phyloP scores from a whole-genome alignment of 2,797 vertebrate genomes.

The Huso huso region DNA sequence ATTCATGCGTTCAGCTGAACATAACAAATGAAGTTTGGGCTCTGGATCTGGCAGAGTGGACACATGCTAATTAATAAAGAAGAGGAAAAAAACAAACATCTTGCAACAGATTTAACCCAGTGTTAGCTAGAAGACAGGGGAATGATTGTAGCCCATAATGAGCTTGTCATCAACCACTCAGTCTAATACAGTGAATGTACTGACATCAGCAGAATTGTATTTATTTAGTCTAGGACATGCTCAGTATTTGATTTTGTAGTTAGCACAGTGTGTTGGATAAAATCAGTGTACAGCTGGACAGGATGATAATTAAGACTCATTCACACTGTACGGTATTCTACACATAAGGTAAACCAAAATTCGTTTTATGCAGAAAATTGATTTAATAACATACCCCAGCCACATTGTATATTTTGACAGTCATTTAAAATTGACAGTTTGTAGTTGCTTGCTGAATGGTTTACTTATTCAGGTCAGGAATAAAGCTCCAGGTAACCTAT shows the following conservation, averaged over 20 bases:
- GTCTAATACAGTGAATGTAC: background rate
- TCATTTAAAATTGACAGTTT: too few relatives aligned
- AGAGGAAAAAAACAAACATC: conserved; percentile 53
- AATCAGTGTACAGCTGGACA: background rate
- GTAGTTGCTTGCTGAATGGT: too few relatives aligned
- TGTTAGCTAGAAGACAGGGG: conserved; percentile 58
- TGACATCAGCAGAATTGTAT: conserved; percentile 1
- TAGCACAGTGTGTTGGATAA: conserved; percentile 1
- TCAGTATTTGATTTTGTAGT: background rate
- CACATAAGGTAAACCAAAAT: too few relatives aligned
- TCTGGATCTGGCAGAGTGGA: conserved; percentile 68
- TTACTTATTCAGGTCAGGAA: too few relatives aligned
- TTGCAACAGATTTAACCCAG: conserved; percentile 66
- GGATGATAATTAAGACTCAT: conserved; percentile 6
- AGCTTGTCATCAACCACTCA: conserved; percentile 23
- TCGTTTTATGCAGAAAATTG: too few relatives aligned
- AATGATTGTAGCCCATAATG: conserved; percentile 51
- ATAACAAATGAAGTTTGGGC: conserved; percentile 78
- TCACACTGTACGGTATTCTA: background rate
- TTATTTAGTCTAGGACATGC: conserved; percentile 8
- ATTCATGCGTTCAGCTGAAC: conserved; percentile 76
- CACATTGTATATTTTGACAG: too few relatives aligned
- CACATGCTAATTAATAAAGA: conserved; percentile 69
- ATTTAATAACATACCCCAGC: too few relatives aligned
- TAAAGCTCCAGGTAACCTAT: too few relatives aligned